Evolutionary conservation across 2,113 vertebrate species (phyloP), one percentile per base, ranked within the genome.

Genomic region (Elephantulus edwardii): DNA sequence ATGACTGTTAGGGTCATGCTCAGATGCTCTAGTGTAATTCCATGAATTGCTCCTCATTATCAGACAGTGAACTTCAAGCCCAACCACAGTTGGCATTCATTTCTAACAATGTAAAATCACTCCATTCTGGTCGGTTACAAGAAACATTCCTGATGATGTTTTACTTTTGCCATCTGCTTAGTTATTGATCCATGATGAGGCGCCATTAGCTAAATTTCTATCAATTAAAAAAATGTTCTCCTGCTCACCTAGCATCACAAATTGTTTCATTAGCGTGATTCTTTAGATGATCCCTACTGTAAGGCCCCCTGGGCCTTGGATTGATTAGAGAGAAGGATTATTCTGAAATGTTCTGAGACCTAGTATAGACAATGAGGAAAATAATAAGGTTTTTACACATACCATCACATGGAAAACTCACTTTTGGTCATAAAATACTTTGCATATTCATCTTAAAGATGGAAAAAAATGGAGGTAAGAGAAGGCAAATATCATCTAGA

Each of bases 161-260:
- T 91, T 62, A 83, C 28, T 76, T 83, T 88, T 30, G 48, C 66
- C 80, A 87, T 88, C 83, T 95, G 92, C 52, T 88, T 83, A 58
- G 24, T 82, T 92, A 75, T 80, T 76, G 91, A 89, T 83, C 70
- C 88, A 89, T 44, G 40, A 83, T 87, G 56, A 78, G 81, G 38
- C 72, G 3, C 40, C 70, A 87, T 71, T 76, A 90, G 76, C 66
- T 87, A 71, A 40, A 64, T 86, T 85, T 92, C 62, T 52, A 75
- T 75, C 80, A 91, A 93, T 89, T 95, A 87, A 89, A 91, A 88
- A 72, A 74, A 78, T 48, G 22, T 76, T 83, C 28, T 89, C 64
- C 42, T 85, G 56, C 38, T 92, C 42, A 92, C 58, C 72, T 52
- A 33, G 78, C 33, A 48, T 82, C 46, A 44, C 17, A 44, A n/a